Percentiles rank a stretch among this genome's conserved stretches.
Conservation (phyloP, 1,140 invertebrate genomes). For the Drosophila seguyi region DNA sequence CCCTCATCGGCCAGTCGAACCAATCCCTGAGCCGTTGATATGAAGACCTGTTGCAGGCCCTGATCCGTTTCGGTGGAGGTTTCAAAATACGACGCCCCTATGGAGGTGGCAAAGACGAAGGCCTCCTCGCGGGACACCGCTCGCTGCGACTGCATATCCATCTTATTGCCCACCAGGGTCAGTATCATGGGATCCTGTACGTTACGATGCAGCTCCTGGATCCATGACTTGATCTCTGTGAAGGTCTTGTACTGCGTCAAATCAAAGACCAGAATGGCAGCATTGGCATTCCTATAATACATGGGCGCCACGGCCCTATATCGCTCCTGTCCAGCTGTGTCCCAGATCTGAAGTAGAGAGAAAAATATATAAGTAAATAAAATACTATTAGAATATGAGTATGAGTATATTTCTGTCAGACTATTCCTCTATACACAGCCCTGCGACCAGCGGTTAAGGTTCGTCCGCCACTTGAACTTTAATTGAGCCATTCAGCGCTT, state of each 20-base stretch:
- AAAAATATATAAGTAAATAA: neutral
- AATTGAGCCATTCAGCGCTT: slow-evolving; percentile 72
- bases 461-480: slow-evolving; percentile 53
- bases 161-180: slow-evolving; percentile 94
- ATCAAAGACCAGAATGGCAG: slow-evolving; percentile 94
- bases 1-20: slow-evolving; percentile 86
- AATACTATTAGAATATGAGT: neutral
- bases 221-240: slow-evolving; percentile 91
- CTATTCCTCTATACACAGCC: neutral
- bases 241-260: slow-evolving; percentile 91
- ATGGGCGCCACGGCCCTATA: slow-evolving; percentile 95
- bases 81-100: slow-evolving; percentile 94
- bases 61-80: slow-evolving; percentile 91
- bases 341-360: slow-evolving; percentile 89
- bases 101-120: slow-evolving; percentile 90
- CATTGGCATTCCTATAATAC: slow-evolving; percentile 96
- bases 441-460: slow-evolving; percentile 25
- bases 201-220: slow-evolving; percentile 91
- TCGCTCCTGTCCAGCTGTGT: slow-evolving; percentile 95
- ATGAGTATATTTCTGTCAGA: too few species aligned
- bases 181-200: slow-evolving; percentile 91
- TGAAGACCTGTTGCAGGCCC: slow-evolving; percentile 90
- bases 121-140: slow-evolving; percentile 89
- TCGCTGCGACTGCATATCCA: slow-evolving; percentile 89
- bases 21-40: slow-evolving; percentile 88